Base-by-base conservation (phyloP, 2,888 invertebrate species). In the Drosophila ochracea region DNA sequence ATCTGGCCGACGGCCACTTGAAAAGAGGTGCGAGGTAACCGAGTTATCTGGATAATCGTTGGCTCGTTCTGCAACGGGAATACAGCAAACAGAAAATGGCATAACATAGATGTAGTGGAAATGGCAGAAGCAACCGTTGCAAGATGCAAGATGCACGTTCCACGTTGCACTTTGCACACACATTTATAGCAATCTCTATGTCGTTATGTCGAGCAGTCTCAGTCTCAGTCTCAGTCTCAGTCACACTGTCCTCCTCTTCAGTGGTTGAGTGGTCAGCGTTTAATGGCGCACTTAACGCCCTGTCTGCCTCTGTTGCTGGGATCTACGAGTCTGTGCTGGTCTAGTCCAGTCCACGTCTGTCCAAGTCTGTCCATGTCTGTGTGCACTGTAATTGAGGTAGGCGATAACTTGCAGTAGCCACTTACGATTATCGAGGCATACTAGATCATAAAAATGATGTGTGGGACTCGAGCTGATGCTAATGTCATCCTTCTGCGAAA, bases 381-480 rank as follows among this genome's bases (percentile, higher is more conserved):
- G 31, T 37, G 39, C 35, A 30, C 33, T 41, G 78, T 49, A 43
- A 61, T 72, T 76, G 37, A 41, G 63, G 16, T 50, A 57, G 75
- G 73, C 68, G 74, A 61, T 78, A 82, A 82, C 61, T 76, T 70
- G 78, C 78, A 60, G 83, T 81, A 73, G 83, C 73, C 96, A 93
- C 97, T 96, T 94, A 97, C 97, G 97, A 94, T 97, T 97, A 92
- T 97, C 97, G 85, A 98, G 94, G 92, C 98, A 98, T 70, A 97
- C 97, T 69, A 98, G 95, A 93, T 98, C 97, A 91, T 97, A 98
- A 92, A 97, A 97, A 92, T 97, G 96, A 93, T 97, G 97, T 13
- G 97, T 97, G 4, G 97, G 96, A 84, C 97, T 97, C 84, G 96
- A 97, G 92, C 97, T 97, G 41, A 96, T 96, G 57, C 97, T 96